Conservation (phyloP, 1,140 invertebrate genomes). For the Zaprionus tsacasi region DNA sequence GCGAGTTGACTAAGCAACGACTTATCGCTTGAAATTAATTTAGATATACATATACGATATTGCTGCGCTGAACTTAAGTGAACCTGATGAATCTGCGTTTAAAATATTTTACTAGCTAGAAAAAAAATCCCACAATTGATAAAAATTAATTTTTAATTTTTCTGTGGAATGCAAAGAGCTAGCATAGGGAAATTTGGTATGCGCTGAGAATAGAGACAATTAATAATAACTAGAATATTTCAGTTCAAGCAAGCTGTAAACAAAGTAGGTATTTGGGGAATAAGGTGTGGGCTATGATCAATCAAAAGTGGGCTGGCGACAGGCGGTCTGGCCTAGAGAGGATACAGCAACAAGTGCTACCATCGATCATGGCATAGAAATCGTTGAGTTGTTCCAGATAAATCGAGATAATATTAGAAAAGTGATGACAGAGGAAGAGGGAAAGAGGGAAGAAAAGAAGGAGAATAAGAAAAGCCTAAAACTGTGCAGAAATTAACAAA, state of each 20-base stretch:
- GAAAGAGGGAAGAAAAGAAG: too few species aligned
- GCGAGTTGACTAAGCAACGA: slow-evolving; percentile 11
- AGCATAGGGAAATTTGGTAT: neutral
- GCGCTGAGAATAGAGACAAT: too few species aligned
- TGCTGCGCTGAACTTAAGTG: neutral
- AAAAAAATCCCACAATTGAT: neutral
- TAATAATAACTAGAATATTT: neutral
- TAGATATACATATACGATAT: neutral
- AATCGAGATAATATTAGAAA: too few species aligned
- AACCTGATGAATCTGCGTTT: neutral
- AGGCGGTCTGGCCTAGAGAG: neutral
- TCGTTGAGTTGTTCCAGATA: neutral
- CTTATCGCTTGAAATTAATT: slow-evolving; percentile 6
- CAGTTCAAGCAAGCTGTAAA: neutral
- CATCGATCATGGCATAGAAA: neutral
- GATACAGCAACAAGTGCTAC: neutral
- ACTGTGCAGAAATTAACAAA: too few species aligned
- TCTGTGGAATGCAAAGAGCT: neutral
- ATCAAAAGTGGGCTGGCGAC: neutral
- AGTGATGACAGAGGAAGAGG: too few species aligned
- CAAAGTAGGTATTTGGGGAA: neutral
- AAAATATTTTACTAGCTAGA: neutral
- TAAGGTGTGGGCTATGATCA: neutral
- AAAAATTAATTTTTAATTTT: neutral
- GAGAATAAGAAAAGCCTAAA: too few species aligned